Evolutionary conservation across 2,888 invertebrate genomes (phyloP), one percentile per base, ranked within the genome.

Genomic region (Harpalus rufipes): DNA sequence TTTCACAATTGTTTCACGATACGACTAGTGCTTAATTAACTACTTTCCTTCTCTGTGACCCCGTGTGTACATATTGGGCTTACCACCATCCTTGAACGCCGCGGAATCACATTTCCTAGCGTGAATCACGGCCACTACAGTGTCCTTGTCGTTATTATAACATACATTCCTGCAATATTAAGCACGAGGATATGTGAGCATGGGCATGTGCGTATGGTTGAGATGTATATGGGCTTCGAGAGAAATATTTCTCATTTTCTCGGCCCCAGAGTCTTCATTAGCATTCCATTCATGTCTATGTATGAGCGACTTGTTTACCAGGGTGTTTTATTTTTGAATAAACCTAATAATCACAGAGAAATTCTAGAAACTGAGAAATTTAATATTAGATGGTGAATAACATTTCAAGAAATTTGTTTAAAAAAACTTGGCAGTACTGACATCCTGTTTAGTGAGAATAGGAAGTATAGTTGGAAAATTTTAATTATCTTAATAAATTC

Each of bases 111-210:
- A 68, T 68, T 68, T 68, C 68, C 68, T 68, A 63, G 25, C 68
- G 68, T 68, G 68, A 68, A 68, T 68, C 68, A 68, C 68, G 39
- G 39, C 16, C 63, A 63, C 25, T 32, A 63, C 16, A 32, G 6
- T n/a, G 68, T 68, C 68, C 68, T 68, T 68, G 68, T 14, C 5
- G 6, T 68, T 32, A 68, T 65, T 25, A 65, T 32, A 68, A 39
- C 68, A 68, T n/a, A 39, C 68, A 68, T 68, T 68, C 39, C 32
- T 68, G n/a, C 39, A 68, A 68, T 68, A 68, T 68, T 68, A 68
- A 68, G 12, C 14, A 68, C 32, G 12, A 12, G 39, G 39, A 68
- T 68, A 68, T 68, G 68, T 39, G 68, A 32, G 32, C 39, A 68
- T 68, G 14, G 25, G n/a, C 39, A 68, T 68, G 25, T 63, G 68